A percentile compares a stretch with the other conserved stretches of the same genome.
phyloP scores from a whole-genome alignment of 2,888 invertebrate genomes.

The Liopterus haemorrhoidalis region DNA sequence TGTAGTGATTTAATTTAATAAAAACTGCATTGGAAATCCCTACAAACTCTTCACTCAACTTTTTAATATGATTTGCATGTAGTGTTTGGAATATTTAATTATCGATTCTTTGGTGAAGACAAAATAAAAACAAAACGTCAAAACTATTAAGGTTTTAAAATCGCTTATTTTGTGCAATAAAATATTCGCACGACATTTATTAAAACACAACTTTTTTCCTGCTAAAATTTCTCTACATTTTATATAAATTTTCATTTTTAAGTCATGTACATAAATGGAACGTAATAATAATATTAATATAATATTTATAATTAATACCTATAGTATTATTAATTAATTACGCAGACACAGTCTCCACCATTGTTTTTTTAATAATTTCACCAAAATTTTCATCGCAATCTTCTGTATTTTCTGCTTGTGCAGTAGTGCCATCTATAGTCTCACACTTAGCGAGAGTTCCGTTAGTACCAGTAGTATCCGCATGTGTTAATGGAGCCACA shows the following conservation, averaged over 20 bases:
- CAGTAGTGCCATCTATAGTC: slow-evolving; percentile 33
- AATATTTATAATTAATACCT: slow-evolving; percentile 21
- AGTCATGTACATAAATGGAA: slow-evolving; percentile 40
- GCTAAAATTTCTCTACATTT: slow-evolving; percentile 43
- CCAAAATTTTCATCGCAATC: slow-evolving; percentile 74
- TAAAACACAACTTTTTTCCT: slow-evolving; percentile 44
- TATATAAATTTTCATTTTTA: slow-evolving; percentile 43
- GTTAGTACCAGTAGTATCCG: slow-evolving; percentile 30
- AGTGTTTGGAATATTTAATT: no score
- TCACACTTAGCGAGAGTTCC: slow-evolving; percentile 27
- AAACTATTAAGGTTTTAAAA: no score
- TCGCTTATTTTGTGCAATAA: no score
- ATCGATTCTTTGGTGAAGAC: no score
- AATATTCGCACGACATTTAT: slow-evolving; percentile 48
- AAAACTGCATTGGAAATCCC: no score
- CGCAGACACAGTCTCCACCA: slow-evolving; percentile 85
- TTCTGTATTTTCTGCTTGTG: slow-evolving; percentile 37
- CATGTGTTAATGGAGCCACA: slow-evolving; percentile 19
- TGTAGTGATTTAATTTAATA: no score
- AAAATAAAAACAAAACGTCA: no score
- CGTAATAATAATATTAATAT: slow-evolving; percentile 38
- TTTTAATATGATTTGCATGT: no score
- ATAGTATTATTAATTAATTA: slow-evolving; percentile 44
- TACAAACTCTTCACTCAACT: no score
- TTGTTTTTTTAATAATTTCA: slow-evolving; percentile 86